Percentiles rank a stretch among this genome's conserved stretches.
These are phyloP conservation scores for Pentalonia nigronervosa DNA, from an alignment of 1,140 invertebrate species.

Conservation along the genomic window DNA sequence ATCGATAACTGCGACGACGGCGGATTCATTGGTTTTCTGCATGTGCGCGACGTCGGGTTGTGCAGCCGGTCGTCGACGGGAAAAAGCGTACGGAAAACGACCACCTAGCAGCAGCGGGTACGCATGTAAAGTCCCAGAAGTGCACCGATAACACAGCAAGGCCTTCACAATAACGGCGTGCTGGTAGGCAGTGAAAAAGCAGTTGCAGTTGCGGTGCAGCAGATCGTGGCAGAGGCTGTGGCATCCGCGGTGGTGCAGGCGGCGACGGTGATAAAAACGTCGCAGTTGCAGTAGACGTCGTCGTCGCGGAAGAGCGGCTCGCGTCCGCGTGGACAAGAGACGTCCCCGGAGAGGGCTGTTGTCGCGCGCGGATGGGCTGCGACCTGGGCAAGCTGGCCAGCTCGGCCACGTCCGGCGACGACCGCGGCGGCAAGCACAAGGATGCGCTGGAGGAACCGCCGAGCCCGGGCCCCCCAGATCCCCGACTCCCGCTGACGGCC, in stretches of 20 bases:
- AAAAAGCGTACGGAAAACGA: neutral
- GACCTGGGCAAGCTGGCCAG: slow-evolving; percentile 77
- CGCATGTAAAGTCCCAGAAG: neutral
- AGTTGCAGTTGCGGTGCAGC: neutral
- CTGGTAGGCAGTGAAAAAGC: neutral
- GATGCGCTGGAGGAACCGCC: slow-evolving; percentile 63
- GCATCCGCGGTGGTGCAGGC: neutral
- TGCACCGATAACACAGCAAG: neutral
- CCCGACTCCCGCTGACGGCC: slow-evolving; percentile 80
- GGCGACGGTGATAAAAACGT: neutral
- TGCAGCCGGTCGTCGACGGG: neutral
- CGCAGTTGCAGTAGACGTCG: neutral
- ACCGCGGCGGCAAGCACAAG: slow-evolving; percentile 64
- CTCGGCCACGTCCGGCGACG: slow-evolving; percentile 67
- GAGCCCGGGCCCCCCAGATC: slow-evolving; percentile 74
- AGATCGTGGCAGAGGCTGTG: too few species aligned
- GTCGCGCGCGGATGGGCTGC: slow-evolving; percentile 72
- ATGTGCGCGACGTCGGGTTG: neutral
- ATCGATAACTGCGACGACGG: neutral
- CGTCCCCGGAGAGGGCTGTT: neutral
- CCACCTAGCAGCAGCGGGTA: neutral
- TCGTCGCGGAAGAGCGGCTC: neutral
- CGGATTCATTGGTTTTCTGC: neutral
- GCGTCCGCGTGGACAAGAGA: neutral
- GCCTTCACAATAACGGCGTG: neutral